These are phyloP conservation scores for Doryteuthis pealeii DNA, from an alignment of 1,140 invertebrate species.

Conservation along the genomic window DNA sequence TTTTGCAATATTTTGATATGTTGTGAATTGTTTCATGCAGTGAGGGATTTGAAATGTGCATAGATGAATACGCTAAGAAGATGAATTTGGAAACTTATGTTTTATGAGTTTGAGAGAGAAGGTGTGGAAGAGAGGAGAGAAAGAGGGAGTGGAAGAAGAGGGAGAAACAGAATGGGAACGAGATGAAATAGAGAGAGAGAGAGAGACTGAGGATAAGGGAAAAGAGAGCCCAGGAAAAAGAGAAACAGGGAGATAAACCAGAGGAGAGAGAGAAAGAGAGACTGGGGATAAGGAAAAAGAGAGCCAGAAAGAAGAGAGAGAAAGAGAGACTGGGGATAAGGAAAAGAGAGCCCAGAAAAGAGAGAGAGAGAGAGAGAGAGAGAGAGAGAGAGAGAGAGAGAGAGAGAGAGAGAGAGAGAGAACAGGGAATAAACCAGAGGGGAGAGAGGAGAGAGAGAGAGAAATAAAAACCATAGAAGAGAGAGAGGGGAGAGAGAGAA, in stretches of 20 bases:
- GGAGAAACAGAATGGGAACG: not conserved
- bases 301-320: not conserved
- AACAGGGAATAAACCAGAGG: no score
- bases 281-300: not conserved
- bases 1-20: no score
- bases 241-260: not conserved
- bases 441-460: no score
- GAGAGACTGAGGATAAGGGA: no score
- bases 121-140: not conserved
- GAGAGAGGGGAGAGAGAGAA: no score
- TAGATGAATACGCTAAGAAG: no score
- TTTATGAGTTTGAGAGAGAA: no score
- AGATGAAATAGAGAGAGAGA: not conserved
- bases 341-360: not conserved
- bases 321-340: not conserved
- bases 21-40: no score
- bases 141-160: not conserved
- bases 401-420: conserved; percentile 1
- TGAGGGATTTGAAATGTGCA: no score
- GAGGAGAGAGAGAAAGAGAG: not conserved
- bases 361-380: not conserved
- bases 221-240: no score
- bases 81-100: no score
- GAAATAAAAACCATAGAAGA: no score
- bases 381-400: not conserved